Conservation (phyloP, 23 tunicate genomes). For the Ciona savignyi region DNA sequence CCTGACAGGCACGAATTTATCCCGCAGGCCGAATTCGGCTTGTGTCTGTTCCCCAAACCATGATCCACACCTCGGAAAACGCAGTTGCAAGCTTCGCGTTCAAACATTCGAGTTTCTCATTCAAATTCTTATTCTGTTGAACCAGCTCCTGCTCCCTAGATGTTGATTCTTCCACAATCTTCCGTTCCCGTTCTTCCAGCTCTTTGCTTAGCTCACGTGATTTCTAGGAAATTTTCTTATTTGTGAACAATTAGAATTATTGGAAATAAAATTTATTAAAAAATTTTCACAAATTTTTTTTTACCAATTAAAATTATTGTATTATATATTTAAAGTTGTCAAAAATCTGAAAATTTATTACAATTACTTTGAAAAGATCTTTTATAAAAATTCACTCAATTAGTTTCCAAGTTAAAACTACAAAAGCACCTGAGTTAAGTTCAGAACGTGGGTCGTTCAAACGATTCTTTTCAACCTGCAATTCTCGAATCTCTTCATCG, state of each 20-base stretch:
- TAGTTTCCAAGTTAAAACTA: too few species aligned
- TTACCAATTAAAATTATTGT: too few species aligned
- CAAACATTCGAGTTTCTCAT: neutral
- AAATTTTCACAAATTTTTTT: too few species aligned
- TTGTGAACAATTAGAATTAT: too few species aligned
- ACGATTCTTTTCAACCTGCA: neutral
- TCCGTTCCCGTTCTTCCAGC: neutral
- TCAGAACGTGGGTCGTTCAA: neutral
- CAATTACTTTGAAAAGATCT: too few species aligned
- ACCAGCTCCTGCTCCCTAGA: neutral
- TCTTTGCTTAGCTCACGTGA: neutral
- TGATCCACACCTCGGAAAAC: neutral
- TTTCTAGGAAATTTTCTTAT: neutral
- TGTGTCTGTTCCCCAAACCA: too few species aligned
- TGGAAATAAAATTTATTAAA: too few species aligned
- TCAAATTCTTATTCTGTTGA: neutral
- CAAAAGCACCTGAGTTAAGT: neutral
- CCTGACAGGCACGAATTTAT: too few species aligned
- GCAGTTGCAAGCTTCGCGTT: neutral
- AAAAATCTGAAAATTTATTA: too few species aligned
- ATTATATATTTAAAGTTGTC: too few species aligned
- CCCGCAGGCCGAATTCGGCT: too few species aligned
- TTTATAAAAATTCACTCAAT: too few species aligned
- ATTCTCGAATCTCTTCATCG: neutral
- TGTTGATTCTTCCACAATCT: neutral